phyloP scores from a whole-genome alignment of 35 echinoderm and acorn worm species.

The Stichopus chloronotus region DNA sequence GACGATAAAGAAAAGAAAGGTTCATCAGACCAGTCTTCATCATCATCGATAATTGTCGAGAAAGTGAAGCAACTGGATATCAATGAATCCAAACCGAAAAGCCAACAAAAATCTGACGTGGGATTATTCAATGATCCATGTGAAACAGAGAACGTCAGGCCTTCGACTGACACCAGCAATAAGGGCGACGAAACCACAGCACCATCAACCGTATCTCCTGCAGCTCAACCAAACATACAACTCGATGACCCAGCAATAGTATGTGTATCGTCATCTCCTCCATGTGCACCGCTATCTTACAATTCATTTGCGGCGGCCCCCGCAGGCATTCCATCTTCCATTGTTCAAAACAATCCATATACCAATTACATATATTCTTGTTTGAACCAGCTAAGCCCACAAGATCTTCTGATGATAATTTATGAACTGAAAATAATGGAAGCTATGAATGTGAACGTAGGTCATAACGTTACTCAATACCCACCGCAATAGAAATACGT shows the following conservation, averaged over 20 bases:
- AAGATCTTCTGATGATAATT: constrained; percentile 35
- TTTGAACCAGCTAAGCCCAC: constrained; percentile 38
- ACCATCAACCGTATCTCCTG: background rate
- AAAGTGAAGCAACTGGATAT: background rate
- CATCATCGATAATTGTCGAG: background rate
- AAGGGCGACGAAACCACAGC: background rate
- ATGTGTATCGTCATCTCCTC: constrained; percentile 7
- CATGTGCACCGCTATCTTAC: background rate
- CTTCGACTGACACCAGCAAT: background rate
- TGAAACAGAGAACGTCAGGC: background rate
- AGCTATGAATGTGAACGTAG: constrained; percentile 14
- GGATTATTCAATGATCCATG: background rate
- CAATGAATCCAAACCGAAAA: background rate
- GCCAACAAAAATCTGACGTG: background rate
- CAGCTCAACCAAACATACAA: background rate
- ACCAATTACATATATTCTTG: constrained; percentile 28
- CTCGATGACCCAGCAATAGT: constrained; percentile 14
- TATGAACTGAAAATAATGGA: constrained; percentile 41
- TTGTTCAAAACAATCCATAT: background rate
- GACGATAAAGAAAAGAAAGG: background rate
- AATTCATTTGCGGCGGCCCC: background rate
- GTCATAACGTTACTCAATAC: background rate
- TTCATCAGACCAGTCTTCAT: background rate
- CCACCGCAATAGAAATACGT: background rate
- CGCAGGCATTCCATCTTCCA: background rate